phyloP scores from a whole-genome alignment of 2,113 vertebrate genomes.

The Jaculus jaculus region DNA sequence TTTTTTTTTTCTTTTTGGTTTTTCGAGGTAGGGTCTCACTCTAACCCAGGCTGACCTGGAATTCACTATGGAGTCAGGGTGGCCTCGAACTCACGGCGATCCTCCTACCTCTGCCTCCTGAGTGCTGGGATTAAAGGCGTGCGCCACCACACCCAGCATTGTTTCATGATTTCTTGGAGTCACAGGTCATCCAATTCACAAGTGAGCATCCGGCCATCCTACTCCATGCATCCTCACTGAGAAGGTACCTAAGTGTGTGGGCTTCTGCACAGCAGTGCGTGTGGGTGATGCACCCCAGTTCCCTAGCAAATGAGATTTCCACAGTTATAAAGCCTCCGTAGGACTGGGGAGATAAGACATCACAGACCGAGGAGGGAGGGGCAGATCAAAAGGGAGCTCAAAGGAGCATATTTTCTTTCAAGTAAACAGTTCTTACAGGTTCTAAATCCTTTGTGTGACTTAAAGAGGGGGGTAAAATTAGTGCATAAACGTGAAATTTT shows the following conservation, averaged over 20 bases:
- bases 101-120: too few species aligned
- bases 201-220: not conserved
- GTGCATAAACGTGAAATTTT: conserved; percentile 18
- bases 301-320: not conserved
- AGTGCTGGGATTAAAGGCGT: too few species aligned
- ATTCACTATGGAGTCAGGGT: too few species aligned
- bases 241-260: not conserved
- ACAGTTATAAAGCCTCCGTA: not conserved
- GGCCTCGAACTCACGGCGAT: too few species aligned
- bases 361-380: not conserved
- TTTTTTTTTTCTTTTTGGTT: too few species aligned
- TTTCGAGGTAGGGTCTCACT: too few species aligned
- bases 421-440: not conserved
- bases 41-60: too few species aligned
- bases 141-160: too few species aligned
- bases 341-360: not conserved
- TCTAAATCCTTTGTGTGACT: conserved; percentile 24
- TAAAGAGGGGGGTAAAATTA: conserved; percentile 15
- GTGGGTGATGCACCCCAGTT: not conserved
- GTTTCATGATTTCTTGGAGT: conserved; percentile 30
- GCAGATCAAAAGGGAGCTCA: not conserved
- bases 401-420: conserved; percentile 44
- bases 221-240: not conserved
- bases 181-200: conserved; percentile 19
- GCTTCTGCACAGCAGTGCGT: not conserved